A percentile compares a stretch with the other conserved stretches of the same genome.
Conservation (phyloP, 2,113 vertebrate species). For the Psittacara wagleri region DNA sequence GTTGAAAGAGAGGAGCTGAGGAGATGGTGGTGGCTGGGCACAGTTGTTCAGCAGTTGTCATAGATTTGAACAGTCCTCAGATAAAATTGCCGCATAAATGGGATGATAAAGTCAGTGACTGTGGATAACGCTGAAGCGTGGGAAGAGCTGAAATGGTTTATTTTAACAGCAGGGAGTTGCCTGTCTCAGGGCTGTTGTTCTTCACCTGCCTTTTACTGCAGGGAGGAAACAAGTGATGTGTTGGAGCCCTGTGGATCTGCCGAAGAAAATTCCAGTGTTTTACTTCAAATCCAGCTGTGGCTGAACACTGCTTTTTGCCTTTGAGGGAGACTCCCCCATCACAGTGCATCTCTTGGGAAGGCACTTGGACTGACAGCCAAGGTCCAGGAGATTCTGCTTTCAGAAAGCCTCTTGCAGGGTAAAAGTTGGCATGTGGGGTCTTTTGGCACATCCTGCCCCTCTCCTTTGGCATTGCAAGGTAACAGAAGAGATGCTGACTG, state of each 20-base stretch:
- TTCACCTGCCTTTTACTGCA: neutral
- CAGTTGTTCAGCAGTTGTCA: fast-evolving
- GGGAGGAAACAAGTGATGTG: neutral
- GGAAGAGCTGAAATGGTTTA: neutral
- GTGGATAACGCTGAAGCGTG: neutral
- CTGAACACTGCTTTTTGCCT: neutral
- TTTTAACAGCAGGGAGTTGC: neutral
- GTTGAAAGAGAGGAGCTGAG: neutral
- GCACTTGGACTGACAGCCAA: neutral
- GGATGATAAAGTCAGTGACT: neutral
- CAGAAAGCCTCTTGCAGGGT: neutral
- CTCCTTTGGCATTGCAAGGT: neutral
- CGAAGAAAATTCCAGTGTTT: neutral
- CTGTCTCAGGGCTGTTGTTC: neutral
- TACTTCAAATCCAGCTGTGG: neutral
- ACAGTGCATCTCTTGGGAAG: neutral
- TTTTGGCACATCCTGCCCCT: neutral
- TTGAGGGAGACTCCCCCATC: neutral
- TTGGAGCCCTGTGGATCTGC: neutral
- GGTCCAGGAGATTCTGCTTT: neutral
- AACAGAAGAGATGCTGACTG: neutral
- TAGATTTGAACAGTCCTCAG: neutral
- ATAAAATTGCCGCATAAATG: neutral
- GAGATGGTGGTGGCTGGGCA: neutral
- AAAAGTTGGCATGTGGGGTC: neutral